These are phyloP conservation scores for Peromyscus aztecus DNA, from an alignment of 2,797 vertebrate species.

Conservation along the genomic window DNA sequence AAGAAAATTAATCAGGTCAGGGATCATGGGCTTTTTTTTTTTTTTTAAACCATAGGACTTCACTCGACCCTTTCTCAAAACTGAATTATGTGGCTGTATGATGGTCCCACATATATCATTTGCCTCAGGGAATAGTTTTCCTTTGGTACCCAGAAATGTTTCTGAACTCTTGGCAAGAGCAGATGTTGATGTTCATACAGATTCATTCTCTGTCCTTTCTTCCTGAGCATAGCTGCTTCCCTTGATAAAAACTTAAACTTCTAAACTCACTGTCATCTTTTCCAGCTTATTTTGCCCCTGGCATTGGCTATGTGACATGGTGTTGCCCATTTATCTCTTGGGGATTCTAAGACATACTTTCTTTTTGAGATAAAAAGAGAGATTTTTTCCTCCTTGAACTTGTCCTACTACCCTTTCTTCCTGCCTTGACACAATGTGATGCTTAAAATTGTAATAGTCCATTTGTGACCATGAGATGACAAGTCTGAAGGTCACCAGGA, in stretches of 20 bases:
- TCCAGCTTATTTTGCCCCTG: background rate
- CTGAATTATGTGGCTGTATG: conserved; percentile 33
- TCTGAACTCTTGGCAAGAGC: background rate
- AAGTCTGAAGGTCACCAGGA: background rate
- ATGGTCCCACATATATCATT: background rate
- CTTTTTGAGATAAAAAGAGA: conserved; percentile 26
- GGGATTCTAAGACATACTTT: conserved; percentile 22
- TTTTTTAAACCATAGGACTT: background rate
- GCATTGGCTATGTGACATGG: background rate
- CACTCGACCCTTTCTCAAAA: background rate
- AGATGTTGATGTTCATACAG: background rate
- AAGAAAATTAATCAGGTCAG: background rate
- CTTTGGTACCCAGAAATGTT: background rate
- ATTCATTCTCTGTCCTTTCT: background rate
- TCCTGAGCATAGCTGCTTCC: background rate
- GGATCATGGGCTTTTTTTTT: background rate
- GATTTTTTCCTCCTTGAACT: too few species aligned
- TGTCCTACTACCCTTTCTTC: background rate
- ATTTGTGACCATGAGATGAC: background rate
- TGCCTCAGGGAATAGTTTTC: background rate
- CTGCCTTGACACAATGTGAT: background rate
- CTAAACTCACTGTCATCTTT: background rate
- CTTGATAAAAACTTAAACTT: conserved; percentile 25
- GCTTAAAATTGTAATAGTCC: background rate
- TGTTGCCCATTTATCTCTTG: conserved; percentile 42